Conservation (phyloP, 2,888 invertebrate genomes). For the Amblyjoppa proteus region DNA sequence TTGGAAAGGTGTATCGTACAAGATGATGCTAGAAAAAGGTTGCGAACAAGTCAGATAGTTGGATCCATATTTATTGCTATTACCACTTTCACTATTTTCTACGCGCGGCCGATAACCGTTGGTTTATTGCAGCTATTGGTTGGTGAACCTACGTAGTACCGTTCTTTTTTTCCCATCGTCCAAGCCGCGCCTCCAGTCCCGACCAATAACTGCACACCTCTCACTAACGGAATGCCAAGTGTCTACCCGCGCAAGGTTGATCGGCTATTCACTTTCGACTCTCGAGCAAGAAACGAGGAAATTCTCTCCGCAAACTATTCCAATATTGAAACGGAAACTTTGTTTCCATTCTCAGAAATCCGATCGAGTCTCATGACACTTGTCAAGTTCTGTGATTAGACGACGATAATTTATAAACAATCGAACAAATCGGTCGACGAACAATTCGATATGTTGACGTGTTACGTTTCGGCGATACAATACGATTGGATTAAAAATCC, state of each 20-base stretch:
- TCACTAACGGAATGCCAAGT: constrained; percentile 77
- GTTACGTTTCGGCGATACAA: constrained; percentile 78
- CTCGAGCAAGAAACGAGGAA: constrained; percentile 38
- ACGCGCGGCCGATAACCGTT: neutral
- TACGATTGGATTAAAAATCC: constrained; percentile 76
- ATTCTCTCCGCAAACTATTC: constrained; percentile 28
- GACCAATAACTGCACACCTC: constrained; percentile 74
- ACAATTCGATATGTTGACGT: constrained; percentile 74
- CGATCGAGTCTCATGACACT: neutral
- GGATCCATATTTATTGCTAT: neutral
- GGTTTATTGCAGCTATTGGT: neutral
- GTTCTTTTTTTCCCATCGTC: constrained; percentile 44
- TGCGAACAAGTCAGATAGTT: neutral
- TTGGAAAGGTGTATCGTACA: neutral
- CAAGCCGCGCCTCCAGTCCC: constrained; percentile 66
- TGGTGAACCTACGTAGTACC: constrained; percentile 19
- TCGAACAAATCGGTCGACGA: neutral
- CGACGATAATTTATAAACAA: neutral
- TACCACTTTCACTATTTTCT: constrained; percentile 16
- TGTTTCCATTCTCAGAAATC: neutral
- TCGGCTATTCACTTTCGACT: constrained; percentile 67
- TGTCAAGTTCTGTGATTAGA: neutral
- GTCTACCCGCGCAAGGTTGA: constrained; percentile 69
- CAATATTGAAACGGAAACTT: neutral
- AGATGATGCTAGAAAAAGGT: neutral